Conservation (phyloP, 2,113 vertebrate species). For the Hemichromis elongatus region DNA sequence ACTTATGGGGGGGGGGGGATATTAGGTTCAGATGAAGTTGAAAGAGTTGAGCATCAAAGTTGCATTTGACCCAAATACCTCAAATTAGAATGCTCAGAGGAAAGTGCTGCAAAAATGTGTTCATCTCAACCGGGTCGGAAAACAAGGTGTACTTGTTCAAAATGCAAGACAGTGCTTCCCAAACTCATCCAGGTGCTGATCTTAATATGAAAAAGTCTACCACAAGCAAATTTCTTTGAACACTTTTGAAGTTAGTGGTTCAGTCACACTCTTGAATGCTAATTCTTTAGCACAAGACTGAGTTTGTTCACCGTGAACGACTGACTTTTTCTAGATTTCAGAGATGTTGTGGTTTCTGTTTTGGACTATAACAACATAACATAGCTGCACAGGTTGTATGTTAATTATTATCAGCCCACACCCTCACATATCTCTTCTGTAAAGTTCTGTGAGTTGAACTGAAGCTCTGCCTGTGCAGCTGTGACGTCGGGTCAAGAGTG, state of each 20-base stretch:
- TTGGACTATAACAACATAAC: neutral
- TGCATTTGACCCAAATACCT: neutral
- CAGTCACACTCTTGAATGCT: neutral
- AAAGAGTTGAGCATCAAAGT: slow-evolving; percentile 19
- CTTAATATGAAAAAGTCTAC: neutral
- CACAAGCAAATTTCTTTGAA: neutral
- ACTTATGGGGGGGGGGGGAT: neutral
- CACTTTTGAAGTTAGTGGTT: neutral
- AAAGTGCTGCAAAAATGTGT: neutral
- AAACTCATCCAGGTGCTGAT: neutral
- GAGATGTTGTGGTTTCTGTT: neutral
- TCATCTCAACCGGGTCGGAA: neutral
- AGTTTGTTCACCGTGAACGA: neutral
- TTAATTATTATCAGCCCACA: neutral
- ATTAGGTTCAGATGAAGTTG: neutral
- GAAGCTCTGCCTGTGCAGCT: neutral
- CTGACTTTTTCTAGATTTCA: neutral
- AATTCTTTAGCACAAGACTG: neutral
- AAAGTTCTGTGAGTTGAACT: neutral
- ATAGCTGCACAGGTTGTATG: neutral
- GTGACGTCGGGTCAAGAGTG: neutral
- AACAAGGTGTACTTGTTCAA: neutral
- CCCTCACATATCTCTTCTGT: neutral
- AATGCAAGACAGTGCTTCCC: neutral
- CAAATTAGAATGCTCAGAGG: neutral